Percentiles rank a stretch among this genome's conserved stretches.
Conservation (phyloP, 2,888 invertebrate species). For the Drosophila pegasa region DNA sequence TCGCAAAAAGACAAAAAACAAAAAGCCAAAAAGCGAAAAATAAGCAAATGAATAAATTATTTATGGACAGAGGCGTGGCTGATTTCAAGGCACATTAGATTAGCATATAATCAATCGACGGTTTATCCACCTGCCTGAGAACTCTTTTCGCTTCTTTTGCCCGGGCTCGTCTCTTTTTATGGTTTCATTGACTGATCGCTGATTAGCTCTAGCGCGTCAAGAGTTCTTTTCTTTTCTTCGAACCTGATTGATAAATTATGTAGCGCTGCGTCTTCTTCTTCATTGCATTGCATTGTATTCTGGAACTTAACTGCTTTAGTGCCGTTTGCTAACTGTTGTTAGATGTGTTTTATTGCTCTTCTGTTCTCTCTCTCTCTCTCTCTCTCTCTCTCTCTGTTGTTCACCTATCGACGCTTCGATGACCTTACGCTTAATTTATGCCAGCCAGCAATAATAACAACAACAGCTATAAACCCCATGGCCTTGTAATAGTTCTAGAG, state of each 20-base stretch:
- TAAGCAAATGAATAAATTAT: slow-evolving; percentile 58
- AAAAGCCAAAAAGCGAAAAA: slow-evolving; percentile 33
- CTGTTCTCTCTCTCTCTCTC: no score
- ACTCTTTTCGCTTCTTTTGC: neutral
- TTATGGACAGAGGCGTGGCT: slow-evolving; percentile 43
- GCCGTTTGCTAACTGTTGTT: slow-evolving; percentile 74
- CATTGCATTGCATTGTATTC: slow-evolving; percentile 51
- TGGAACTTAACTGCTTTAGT: slow-evolving; percentile 68
- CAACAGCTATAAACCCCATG: slow-evolving; percentile 47
- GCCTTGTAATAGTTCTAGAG: slow-evolving; percentile 71
- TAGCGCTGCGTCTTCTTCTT: neutral
- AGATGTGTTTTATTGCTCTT: slow-evolving; percentile 52
- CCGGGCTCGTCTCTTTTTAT: slow-evolving; percentile 20
- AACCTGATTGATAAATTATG: slow-evolving; percentile 38
- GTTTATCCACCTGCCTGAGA: slow-evolving; percentile 36
- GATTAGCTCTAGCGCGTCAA: slow-evolving; percentile 22
- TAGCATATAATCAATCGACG: slow-evolving; percentile 36
- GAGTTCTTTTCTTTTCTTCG: neutral
- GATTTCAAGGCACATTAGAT: slow-evolving; percentile 29
- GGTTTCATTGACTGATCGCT: slow-evolving; percentile 36
- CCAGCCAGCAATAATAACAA: slow-evolving; percentile 33
- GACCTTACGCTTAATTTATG: slow-evolving; percentile 76
- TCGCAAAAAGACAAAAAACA: slow-evolving; percentile 12
- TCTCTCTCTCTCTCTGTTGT: no score
- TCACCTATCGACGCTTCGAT: slow-evolving; percentile 60